phyloP scores from a whole-genome alignment of 2,113 vertebrate species.

The Periophthalmodon schlosseri region DNA sequence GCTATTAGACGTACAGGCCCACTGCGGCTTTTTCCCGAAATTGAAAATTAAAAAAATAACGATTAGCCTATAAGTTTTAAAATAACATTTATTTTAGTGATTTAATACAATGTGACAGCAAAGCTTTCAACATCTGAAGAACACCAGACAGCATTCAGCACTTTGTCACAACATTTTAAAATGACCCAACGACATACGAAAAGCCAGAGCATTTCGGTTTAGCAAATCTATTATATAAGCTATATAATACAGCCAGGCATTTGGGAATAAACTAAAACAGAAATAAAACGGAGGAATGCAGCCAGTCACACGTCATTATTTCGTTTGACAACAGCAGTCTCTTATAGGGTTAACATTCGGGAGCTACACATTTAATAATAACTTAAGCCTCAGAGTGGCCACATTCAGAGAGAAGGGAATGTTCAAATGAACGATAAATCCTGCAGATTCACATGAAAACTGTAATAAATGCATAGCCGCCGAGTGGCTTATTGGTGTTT shows the following conservation, averaged over 20 bases:
- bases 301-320: constrained; percentile 75
- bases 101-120: constrained; percentile 87
- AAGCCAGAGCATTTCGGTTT: constrained; percentile 76
- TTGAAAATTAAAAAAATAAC: neutral
- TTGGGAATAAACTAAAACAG: constrained; percentile 55
- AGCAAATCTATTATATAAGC: constrained; percentile 71
- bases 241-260: constrained; percentile 67
- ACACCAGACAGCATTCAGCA: constrained; percentile 76
- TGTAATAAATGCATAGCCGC: constrained; percentile 19
- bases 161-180: constrained; percentile 77
- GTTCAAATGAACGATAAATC: constrained; percentile 17
- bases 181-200: constrained; percentile 75
- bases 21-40: too few species aligned
- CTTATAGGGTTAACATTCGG: constrained; percentile 69
- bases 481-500: neutral
- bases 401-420: constrained; percentile 11
- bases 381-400: constrained; percentile 79
- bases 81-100: constrained; percentile 99
- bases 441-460: constrained; percentile 18
- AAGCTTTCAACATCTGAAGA: constrained; percentile 81
- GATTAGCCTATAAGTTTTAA: constrained; percentile 71
- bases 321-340: constrained; percentile 75
- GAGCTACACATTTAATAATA: constrained; percentile 88
- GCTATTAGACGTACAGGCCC: too few species aligned
- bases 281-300: constrained; percentile 22